A percentile compares a stretch with the other conserved stretches of the same genome.
These are phyloP conservation scores for Conops quadrifasciatus DNA, from an alignment of 2,888 invertebrate species.

Conservation along the genomic window DNA sequence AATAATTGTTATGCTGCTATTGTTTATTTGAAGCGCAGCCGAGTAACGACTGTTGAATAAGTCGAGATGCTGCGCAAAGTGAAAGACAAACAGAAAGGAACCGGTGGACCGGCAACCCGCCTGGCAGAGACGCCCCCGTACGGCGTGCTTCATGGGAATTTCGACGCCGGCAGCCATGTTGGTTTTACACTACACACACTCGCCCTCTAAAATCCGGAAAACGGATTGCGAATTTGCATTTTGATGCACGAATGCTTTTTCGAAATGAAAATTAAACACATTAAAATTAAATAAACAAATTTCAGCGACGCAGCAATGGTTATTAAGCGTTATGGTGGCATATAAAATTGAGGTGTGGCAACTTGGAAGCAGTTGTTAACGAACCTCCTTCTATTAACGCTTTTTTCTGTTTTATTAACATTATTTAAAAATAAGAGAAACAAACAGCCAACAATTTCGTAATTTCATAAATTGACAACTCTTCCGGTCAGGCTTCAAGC, in stretches of 20 bases:
- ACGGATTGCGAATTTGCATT: constrained; percentile 43
- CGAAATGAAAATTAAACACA: constrained; percentile 46
- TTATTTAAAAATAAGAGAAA: background rate
- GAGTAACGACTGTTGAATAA: constrained; percentile 22
- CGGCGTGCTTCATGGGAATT: background rate
- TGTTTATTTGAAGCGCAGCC: constrained; percentile 33
- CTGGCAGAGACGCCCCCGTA: background rate
- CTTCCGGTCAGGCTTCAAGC: background rate
- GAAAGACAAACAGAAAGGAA: constrained; percentile 15
- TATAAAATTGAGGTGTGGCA: too few species aligned
- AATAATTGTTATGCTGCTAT: background rate
- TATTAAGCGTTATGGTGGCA: background rate
- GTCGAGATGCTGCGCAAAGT: constrained; percentile 1
- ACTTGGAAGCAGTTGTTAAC: too few species aligned
- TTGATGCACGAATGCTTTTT: constrained; percentile 55
- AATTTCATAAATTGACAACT: constrained; percentile 15
- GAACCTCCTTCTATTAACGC: too few species aligned
- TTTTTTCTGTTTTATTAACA: too few species aligned
- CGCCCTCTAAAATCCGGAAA: too few species aligned
- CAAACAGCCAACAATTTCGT: background rate
- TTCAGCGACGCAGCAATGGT: background rate
- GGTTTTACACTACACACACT: constrained; percentile 23
- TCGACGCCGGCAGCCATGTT: constrained; percentile 21
- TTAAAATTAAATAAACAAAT: constrained; percentile 32
- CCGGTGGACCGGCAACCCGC: constrained; percentile 4